Percentiles rank a stretch among this genome's conserved stretches.
These are phyloP conservation scores for Coryphaenoides rupestris DNA, from an alignment of 2,113 vertebrate genomes.

Conservation along the genomic window DNA sequence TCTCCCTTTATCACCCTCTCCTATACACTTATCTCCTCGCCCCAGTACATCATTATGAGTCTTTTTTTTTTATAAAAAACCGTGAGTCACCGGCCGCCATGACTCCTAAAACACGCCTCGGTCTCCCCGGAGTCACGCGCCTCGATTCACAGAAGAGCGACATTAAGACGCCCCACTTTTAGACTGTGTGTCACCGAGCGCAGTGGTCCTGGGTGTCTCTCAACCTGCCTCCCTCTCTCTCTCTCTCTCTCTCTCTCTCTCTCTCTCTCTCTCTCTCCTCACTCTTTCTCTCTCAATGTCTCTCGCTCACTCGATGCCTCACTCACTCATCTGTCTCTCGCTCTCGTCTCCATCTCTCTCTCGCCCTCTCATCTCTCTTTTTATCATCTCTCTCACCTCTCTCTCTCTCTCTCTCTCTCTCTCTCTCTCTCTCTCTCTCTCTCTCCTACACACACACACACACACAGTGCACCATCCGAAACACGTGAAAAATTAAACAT, in stretches of 20 bases:
- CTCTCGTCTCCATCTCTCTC: not conserved
- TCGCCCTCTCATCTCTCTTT: conserved; percentile 16
- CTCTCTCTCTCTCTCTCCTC: not conserved
- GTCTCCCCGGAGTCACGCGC: conserved; percentile 51
- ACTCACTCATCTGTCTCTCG: not conserved
- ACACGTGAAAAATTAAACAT: not conserved
- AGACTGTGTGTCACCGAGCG: conserved; percentile 49
- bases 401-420: no score
- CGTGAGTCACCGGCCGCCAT: conserved; percentile 47
- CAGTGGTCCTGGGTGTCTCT: conserved; percentile 17
- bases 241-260: not conserved
- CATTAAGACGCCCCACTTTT: conserved; percentile 45
- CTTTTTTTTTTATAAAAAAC: conserved; percentile 5
- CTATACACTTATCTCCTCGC: no score
- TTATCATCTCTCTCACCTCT: conserved; percentile 52
- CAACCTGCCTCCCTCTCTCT: not conserved
- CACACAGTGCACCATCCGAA: no score
- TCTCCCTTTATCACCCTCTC: conserved; percentile 16
- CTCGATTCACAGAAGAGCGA: no score
- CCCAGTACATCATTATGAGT: conserved; percentile 16
- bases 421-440: no score
- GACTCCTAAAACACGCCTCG: conserved; percentile 33
- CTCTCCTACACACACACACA: no score
- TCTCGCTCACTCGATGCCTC: not conserved
- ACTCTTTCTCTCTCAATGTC: not conserved